Evolutionary conservation across 2,888 invertebrate genomes (phyloP), one percentile per base, ranked within the genome.

Genomic region (Craniophora ligustri): DNA sequence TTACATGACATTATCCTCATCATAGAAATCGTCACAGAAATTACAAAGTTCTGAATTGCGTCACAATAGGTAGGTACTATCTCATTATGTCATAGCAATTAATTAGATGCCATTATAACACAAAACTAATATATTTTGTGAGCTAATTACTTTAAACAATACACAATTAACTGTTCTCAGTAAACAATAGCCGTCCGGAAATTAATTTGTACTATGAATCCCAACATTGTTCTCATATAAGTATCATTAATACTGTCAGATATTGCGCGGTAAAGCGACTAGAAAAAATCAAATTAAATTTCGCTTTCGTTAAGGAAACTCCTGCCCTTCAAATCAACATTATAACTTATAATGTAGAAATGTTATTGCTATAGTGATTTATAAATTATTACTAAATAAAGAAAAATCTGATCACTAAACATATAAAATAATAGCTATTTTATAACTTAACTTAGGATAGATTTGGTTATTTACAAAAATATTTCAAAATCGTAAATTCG

Each of bases 91-190:
- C 30, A 55, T 45, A 34, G 49, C 49, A 61, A 73, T 73, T 76
- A 63, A 63, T 76, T 67, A 60, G 39, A 51, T 36, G 19, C 48
- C 34, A 58, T 72, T 63, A 59, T 35, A 49, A 50, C 34, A 59
- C 54, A 72, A 48, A 60, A 46, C 44, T 57, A 66, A 72, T 72
- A 75, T 63, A 44, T 58, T 71, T 66, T 74, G 71, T 54, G 49
- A 36, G 41, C 44, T 44, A 42, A 69, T 69, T 74, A 65, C 32
- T 35, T 32, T 19, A 57, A 66, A 78, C 78, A 79, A 78, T 79
- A 67, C 63, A 44, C 62, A 68, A 72, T 79, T 69, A 74, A 44
- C 45, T 57, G 42, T 74, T 65, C 58, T 66, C 54, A 48, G 58
- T 61, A 72, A 70, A 74, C 67, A 74, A 77, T 70, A 63, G 70